These are phyloP conservation scores for Hirtodrosophila alboralis DNA, from an alignment of 2,888 invertebrate species.

Conservation along the genomic window DNA sequence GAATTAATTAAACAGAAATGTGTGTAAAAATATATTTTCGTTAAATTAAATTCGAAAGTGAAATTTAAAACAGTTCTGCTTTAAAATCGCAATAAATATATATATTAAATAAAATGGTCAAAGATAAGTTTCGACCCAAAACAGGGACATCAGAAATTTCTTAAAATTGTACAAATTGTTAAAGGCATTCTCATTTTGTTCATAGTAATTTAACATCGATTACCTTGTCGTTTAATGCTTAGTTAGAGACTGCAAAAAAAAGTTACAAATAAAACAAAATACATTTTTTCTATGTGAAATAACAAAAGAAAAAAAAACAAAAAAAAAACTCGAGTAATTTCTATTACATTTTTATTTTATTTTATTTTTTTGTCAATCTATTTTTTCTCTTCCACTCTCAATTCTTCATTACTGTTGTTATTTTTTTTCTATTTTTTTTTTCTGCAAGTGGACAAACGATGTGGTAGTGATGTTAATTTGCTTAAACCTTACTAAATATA, in stretches of 20 bases:
- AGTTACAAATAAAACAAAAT: conserved; percentile 53
- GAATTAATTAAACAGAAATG: too few species aligned
- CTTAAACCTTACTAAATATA: conserved; percentile 75
- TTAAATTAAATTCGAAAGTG: too few species aligned
- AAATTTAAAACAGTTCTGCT: too few species aligned
- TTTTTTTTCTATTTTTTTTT: conserved; percentile 19
- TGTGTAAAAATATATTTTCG: too few species aligned
- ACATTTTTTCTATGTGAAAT: conserved; percentile 43
- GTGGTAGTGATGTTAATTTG: conserved; percentile 82
- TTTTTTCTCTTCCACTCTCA: conserved; percentile 33
- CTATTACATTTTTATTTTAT: conserved; percentile 23
- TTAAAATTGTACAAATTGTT: conserved; percentile 54
- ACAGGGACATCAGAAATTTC: conserved; percentile 64
- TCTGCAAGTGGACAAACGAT: conserved; percentile 77
- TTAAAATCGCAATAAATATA: too few species aligned
- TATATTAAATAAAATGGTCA: too few species aligned
- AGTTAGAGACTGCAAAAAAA: conserved; percentile 63
- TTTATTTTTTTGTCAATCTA: conserved; percentile 24
- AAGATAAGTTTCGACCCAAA: conserved; percentile 39
- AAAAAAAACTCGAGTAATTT: conserved; percentile 50
- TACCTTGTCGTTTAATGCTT: conserved; percentile 75
- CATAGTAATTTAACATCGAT: conserved; percentile 76
- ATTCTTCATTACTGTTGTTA: conserved; percentile 17
- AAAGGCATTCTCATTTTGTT: conserved; percentile 2
- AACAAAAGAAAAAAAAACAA: conserved; percentile 34